Conservation (phyloP, 2,888 invertebrate genomes). For the Callyntrura guangdongensis region DNA sequence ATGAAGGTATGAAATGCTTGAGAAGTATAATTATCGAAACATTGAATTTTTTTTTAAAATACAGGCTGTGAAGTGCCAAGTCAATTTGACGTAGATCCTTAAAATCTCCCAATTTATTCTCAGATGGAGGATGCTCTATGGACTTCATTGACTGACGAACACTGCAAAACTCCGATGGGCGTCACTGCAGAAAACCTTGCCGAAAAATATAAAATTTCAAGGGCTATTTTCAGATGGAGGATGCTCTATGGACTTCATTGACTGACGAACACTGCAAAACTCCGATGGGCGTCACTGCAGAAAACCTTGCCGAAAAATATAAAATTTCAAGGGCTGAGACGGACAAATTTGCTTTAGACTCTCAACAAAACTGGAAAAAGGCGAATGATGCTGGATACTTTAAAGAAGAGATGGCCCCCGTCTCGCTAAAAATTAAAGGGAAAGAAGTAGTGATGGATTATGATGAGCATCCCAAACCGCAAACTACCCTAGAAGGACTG, state of each 20-base stretch:
- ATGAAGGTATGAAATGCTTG: conserved; percentile 86
- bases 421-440: conserved; percentile 94
- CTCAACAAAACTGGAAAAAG: conserved; percentile 95
- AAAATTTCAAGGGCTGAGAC: conserved; percentile 93
- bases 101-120: too few relatives aligned
- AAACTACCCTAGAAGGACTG: conserved; percentile 94
- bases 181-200: conserved; percentile 96
- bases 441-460: conserved; percentile 92
- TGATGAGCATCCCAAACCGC: conserved; percentile 97
- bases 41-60: too few relatives aligned
- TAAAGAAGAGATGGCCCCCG: conserved; percentile 95
- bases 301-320: conserved; percentile 95
- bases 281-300: conserved; percentile 89
- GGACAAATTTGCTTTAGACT: conserved; percentile 93
- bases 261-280: conserved; percentile 93
- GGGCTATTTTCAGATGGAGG: too few relatives aligned
- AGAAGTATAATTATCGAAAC: too few relatives aligned
- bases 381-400: conserved; percentile 96
- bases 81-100: too few relatives aligned
- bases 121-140: conserved; percentile 96
- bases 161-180: conserved; percentile 88
- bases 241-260: conserved; percentile 95
- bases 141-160: conserved; percentile 94
- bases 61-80: too few relatives aligned
- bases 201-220: too few relatives aligned